Percentiles rank a stretch among this genome's conserved stretches.
These are phyloP conservation scores for Drosophila suzukii DNA, from an alignment of 1,140 invertebrate species.

Conservation along the genomic window DNA sequence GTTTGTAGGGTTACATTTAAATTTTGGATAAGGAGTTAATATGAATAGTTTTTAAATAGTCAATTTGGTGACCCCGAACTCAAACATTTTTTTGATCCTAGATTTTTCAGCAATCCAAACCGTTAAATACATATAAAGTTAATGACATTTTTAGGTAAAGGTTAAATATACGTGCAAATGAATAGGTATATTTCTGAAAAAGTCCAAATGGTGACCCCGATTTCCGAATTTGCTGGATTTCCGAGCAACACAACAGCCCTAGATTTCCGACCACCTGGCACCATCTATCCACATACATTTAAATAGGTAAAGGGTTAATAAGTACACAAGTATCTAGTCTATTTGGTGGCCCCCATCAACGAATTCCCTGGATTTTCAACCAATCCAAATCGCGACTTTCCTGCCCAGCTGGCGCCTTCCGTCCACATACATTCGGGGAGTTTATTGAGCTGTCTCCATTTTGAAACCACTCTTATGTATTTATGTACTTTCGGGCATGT, in stretches of 20 bases:
- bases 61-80: not conserved
- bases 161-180: too few relatives aligned
- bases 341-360: not conserved
- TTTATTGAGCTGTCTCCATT: slow-evolving; percentile 32
- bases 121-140: too few relatives aligned
- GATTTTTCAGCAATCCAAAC: too few relatives aligned
- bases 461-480: slow-evolving; percentile 6
- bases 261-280: slow-evolving; percentile 3
- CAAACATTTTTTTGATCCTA: too few relatives aligned
- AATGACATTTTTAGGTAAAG: too few relatives aligned
- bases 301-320: not conserved
- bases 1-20: slow-evolving; percentile 1
- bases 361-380: not conserved
- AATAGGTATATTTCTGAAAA: too few relatives aligned
- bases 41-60: not conserved
- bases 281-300: not conserved
- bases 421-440: not conserved
- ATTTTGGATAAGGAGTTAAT: slow-evolving; percentile 1
- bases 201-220: too few relatives aligned
- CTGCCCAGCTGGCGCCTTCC: slow-evolving; percentile 12
- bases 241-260: not conserved
- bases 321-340: not conserved
- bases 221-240: not conserved
- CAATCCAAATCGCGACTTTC: not conserved
- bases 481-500: slow-evolving; percentile 23